phyloP scores from a whole-genome alignment of 2,113 vertebrate genomes.

The Eurypyga helias region DNA sequence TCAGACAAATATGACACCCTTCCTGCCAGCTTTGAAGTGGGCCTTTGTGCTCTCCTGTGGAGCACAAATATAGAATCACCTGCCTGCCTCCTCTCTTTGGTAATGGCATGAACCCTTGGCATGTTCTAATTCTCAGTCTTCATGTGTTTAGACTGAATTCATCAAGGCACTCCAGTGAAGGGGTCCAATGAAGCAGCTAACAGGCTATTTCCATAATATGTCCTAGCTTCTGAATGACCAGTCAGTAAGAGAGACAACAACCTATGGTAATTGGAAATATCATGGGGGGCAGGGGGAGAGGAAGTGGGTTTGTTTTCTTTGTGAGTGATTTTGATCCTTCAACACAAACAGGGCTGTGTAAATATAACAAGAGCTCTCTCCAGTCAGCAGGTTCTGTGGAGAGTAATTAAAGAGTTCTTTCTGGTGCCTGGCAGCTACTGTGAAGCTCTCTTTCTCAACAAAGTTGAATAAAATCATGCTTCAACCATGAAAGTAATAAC shows the following conservation, averaged over 20 bases:
- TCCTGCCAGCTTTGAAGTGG: background rate
- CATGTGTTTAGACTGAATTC: background rate
- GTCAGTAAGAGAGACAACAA: background rate
- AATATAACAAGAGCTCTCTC: slow-evolving; percentile 44
- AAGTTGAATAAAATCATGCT: background rate
- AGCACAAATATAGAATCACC: background rate
- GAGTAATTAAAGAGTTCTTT: slow-evolving; percentile 41
- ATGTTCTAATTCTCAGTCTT: background rate
- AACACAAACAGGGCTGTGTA: slow-evolving; percentile 15
- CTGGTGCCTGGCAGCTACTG: background rate
- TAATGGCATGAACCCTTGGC: background rate
- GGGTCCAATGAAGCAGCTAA: background rate
- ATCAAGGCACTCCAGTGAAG: background rate
- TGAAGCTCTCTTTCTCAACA: slow-evolving; percentile 24
- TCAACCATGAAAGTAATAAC: background rate
- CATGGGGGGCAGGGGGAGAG: background rate
- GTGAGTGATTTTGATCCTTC: slow-evolving; percentile 37
- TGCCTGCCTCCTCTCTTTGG: background rate
- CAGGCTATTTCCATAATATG: background rate
- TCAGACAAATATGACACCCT: background rate
- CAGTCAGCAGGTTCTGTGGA: slow-evolving; percentile 26
- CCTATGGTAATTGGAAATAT: slow-evolving; percentile 23
- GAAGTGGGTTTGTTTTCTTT: slow-evolving; percentile 20
- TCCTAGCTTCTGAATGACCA: background rate
- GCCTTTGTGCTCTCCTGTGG: background rate